Evolutionary conservation across 1,140 invertebrate genomes (phyloP), one percentile per base, ranked within the genome.

Genomic region (Brachionus plicatilis): DNA sequence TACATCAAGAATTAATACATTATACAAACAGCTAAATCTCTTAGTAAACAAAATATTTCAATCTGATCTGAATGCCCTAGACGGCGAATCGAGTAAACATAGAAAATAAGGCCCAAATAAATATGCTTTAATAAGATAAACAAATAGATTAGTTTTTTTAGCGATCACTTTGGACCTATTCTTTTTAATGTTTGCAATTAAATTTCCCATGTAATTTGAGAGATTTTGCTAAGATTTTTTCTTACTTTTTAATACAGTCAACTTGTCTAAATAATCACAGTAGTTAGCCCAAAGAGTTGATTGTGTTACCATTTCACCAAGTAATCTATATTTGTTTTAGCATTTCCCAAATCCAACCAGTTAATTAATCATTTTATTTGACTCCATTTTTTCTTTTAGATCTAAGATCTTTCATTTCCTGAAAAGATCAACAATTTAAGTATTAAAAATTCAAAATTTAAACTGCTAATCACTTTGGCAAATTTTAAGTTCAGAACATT

Each of bases 1-100:
- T 72, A 72, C 68, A 72, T 72, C 68, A 72, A 72, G 41, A 72
- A 72, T 72, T 72, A 72, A 72, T 72, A 72, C 68, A 72, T 72
- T 72, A 43, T 20, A 43, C 68, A 72, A 72, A 72, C 68, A 72
- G n/a, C 20, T 72, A 72, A 72, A 72, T 72, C 68, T 72, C 17
- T 17, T 8, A 9, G 68, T 72, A 72, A 72, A 72, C 33, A 72
- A 72, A 72, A 72, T 72, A 72, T 72, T 72, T 72, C 68, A 41
- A 72, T 72, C 37, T 41, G 17, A 72, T 37, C 17, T 43, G 68
- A 68, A 72, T 72, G 68, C 17, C 68, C 68, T 41, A 72, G 68
- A 68, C 66, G 68, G 41, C 66, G n/a, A 68, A n/a, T 29, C 53
- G 17, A 60, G 66, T 14, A 68, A 68, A 68, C 11, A 41, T 14